Evolutionary conservation across 2,888 invertebrate genomes (phyloP), one percentile per base, ranked within the genome.

Genomic region (Cylloceria caligata): DNA sequence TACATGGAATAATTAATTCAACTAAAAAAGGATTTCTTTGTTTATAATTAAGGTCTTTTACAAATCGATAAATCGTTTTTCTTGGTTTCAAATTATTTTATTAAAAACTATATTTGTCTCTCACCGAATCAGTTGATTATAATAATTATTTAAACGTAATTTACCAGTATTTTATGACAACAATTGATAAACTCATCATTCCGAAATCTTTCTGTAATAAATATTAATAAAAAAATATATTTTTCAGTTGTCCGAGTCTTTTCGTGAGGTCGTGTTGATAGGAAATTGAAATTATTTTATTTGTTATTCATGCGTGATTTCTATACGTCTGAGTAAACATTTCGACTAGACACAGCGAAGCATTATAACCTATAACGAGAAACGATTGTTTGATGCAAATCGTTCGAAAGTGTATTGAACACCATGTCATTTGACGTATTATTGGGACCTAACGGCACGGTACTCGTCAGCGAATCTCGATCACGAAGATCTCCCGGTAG

Each of bases 401-500:
- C 39, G 73, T 81, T 81, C 68, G 81, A 81, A 81, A 81, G 81
- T 81, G 73, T 68, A 77, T 57, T 73, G 55, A 69, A 64, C 68
- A 39, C 27, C 47, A 21, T 77, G 47, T 77, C 69, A 81, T 81
- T 81, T 81, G 6, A 39, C 34, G 9, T 49, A 60, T 76, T 72
- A 81, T 83, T 64, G 68, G 39, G 55, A 68, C 60, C 16, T 52
- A 27, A 65, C 76, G 74, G 42, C 52, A 73, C 49, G 62, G 21
- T 55, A 75, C 55, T 81, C 49, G 79, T 76, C 68, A 42, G 74
- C 64, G 75, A 75, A 76, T 84, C 67, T 78, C 68, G 71, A 81
- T 72, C 73, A 62, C 65, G 81, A 69, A 55, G 74, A 71, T 75
- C 57, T 45, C 13, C 69, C 9, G 9, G 16, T 64, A 49, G 30